phyloP scores from a whole-genome alignment of 2,797 vertebrate species.

The Esox lucius region DNA sequence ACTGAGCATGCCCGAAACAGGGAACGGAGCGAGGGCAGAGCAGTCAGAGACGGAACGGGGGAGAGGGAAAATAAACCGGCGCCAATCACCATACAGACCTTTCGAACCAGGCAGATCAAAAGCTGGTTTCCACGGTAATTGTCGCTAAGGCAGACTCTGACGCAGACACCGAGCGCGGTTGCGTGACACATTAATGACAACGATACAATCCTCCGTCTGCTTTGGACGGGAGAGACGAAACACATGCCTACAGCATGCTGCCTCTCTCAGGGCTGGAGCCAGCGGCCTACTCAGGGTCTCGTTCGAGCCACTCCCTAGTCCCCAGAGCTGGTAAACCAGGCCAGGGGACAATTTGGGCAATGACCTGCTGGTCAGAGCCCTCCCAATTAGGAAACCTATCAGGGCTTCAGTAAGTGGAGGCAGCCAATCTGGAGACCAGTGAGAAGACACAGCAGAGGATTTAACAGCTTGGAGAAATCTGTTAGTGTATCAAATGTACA shows the following conservation, averaged over 20 bases:
- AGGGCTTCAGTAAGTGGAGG: conserved; percentile 52
- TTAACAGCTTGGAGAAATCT: conserved; percentile 78
- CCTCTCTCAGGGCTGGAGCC: conserved; percentile 51
- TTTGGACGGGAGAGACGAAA: conserved; percentile 47
- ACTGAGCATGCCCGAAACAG: conserved; percentile 7
- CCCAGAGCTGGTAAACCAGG: conserved; percentile 40
- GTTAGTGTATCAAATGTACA: conserved; percentile 63
- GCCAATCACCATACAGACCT: conserved; percentile 65
- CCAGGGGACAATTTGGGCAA: conserved; percentile 38
- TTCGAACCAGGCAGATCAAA: conserved; percentile 69
- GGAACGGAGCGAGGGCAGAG: conserved; percentile 11
- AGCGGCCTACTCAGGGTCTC: conserved; percentile 67
- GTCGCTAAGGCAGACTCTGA: conserved; percentile 64
- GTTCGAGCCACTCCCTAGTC: conserved; percentile 48
- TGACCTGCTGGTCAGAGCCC: conserved; percentile 49
- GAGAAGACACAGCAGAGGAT: conserved; percentile 64
- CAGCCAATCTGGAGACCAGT: conserved; percentile 63
- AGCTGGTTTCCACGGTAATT: conserved; percentile 69
- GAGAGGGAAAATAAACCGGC: conserved; percentile 50
- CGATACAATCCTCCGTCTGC: conserved; percentile 73
- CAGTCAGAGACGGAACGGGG: not conserved
- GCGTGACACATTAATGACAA: conserved; percentile 72
- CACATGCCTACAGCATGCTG: conserved; percentile 71
- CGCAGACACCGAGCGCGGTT: conserved; percentile 64
- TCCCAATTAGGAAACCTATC: conserved; percentile 55